Base-by-base conservation (phyloP, 2,797 vertebrate species). In the Melanotaenia trifasciata region DNA sequence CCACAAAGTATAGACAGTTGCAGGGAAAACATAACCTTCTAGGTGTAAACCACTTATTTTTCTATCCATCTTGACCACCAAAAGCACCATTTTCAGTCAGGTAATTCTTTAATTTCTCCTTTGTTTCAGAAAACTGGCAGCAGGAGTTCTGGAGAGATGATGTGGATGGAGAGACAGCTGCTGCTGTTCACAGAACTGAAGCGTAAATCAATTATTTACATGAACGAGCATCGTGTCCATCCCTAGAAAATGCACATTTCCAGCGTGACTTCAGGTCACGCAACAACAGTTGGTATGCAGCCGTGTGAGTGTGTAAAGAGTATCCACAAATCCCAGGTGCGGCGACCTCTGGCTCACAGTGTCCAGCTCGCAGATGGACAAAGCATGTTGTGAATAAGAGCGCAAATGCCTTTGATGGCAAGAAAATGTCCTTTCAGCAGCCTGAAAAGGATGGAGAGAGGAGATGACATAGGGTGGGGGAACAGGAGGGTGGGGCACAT, bases 171-270 rank as follows among this genome's bases (percentile, higher is more conserved):
- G 63, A 85, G 88, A 83, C 79, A 85, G 78, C 74, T 81, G 88
- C 74, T 81, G 61, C 70, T 63, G 54, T 70, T 70, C 70, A 38
- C 70, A 11, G 71, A 63, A 74, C 26, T 87, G 50, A 90, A 90
- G 67, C 65, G 68, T 18, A 69, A 78, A 87, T 90, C 72, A 85
- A 87, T 92, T 88, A 91, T 89, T 89, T 80, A 91, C 81, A 73
- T 80, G 79, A 64, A 74, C 54, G 72, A 89, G 76, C 85, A 74
- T 72, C 59, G 60, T 74, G 56, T 69, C 76, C 62, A 75, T 62
- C 30, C 35, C 60, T 80, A 74, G 79, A 89, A 87, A 76, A 72
- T 1, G 16, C 58, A 24, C 11, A 51, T 61, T 80, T 66, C 58
- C 72, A 58, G 26, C 36, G 62, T 18, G 24, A 58, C 78, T 78